phyloP scores from a whole-genome alignment of 2,888 invertebrate genomes.

The Ophraella communa region DNA sequence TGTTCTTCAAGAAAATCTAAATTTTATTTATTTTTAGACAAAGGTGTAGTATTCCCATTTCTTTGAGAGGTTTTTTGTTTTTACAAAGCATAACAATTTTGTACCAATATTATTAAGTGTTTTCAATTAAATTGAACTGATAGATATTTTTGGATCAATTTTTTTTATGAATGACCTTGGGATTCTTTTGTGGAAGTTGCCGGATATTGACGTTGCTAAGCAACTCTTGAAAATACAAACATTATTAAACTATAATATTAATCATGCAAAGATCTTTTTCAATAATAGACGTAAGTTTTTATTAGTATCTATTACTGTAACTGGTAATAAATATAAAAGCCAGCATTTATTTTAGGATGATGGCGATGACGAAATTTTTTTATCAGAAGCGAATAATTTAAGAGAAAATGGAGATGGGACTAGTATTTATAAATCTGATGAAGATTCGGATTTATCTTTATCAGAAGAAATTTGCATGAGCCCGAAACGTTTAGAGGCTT shows the following conservation, averaged over 20 bases:
- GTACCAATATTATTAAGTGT: too few relatives aligned
- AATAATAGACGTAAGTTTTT: conserved; percentile 32
- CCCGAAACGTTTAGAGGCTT: conserved; percentile 28
- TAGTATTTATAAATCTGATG: conserved; percentile 26
- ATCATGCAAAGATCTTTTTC: conserved; percentile 39
- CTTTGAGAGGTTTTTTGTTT: too few relatives aligned
- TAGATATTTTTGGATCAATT: too few relatives aligned
- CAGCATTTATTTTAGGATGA: conserved; percentile 19
- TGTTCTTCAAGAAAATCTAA: too few relatives aligned
- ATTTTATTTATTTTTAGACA: too few relatives aligned
- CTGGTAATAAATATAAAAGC: neutral
- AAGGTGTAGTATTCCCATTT: too few relatives aligned
- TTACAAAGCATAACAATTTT: too few relatives aligned
- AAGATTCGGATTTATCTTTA: conserved; percentile 55
- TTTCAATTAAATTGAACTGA: too few relatives aligned
- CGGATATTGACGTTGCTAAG: neutral
- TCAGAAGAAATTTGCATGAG: conserved; percentile 45
- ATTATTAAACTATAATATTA: neutral
- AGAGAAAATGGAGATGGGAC: conserved; percentile 25
- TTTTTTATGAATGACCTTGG: too few relatives aligned
- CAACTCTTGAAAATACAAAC: neutral
- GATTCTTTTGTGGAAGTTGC: too few relatives aligned
- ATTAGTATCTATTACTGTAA: neutral
- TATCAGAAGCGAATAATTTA: conserved; percentile 4
- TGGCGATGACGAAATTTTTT: conserved; percentile 22